Evolutionary conservation across 2,888 invertebrate species (phyloP).

Genomic region (Drosophila glabriapex): DNA sequence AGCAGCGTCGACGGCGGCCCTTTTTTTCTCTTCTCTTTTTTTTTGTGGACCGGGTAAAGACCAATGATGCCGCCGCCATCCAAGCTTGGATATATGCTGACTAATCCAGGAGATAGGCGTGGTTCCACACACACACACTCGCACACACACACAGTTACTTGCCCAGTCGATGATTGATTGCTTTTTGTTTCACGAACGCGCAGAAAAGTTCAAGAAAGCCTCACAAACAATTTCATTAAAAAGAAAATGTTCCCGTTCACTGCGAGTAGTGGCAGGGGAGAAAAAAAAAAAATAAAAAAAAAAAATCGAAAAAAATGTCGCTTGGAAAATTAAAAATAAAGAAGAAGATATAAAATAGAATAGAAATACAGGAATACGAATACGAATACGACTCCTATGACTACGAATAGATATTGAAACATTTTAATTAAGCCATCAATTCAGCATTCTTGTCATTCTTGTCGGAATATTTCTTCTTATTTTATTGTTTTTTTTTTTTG

Average conservation of each 20-base stretch:
- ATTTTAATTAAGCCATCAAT: conserved; percentile 83
- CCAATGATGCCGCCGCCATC: conserved; percentile 81
- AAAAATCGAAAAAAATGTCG: conserved; percentile 65
- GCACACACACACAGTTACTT: conserved; percentile 47
- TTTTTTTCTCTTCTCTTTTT: conserved; percentile 20
- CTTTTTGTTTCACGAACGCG: conserved; percentile 71
- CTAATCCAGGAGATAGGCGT: conserved; percentile 85
- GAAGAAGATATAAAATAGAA: conserved; percentile 19
- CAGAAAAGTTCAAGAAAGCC: conserved; percentile 71
- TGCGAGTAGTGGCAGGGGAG: background rate
- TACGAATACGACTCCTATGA: conserved; percentile 2
- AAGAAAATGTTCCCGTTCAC: conserved; percentile 39
- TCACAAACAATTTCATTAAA: conserved; percentile 75
- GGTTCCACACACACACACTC: conserved; percentile 75
- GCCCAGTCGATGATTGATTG: conserved; percentile 82
- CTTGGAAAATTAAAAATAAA: conserved; percentile 26
- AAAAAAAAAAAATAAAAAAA: background rate
- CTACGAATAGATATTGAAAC: conserved; percentile 39
- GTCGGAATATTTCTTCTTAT: background rate
- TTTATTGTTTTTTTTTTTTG: conserved; percentile 50
- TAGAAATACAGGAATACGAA: conserved; percentile 6
- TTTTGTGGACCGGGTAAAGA: conserved; percentile 58
- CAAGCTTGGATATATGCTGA: conserved; percentile 81
- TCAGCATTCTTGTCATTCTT: conserved; percentile 28
- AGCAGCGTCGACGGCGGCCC: conserved; percentile 56